Percentiles rank a stretch among this genome's conserved stretches.
These are phyloP conservation scores for Chloroceryle inda DNA, from an alignment of 2,797 vertebrate species.

Conservation along the genomic window DNA sequence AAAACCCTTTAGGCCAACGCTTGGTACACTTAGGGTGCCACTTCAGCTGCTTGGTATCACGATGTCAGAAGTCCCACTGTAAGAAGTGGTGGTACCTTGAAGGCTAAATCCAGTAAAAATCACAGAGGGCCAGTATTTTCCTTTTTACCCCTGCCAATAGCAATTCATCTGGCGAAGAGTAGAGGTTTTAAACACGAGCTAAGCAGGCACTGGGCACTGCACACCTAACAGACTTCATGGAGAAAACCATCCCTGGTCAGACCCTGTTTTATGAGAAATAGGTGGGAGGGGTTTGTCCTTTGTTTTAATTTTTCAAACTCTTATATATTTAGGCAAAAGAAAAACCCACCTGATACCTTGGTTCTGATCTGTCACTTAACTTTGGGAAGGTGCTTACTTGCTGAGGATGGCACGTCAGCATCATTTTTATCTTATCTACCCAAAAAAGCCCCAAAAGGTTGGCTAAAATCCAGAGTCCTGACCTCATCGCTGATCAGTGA, in stretches of 20 bases:
- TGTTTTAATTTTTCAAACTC: too few relatives aligned
- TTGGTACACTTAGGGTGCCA: neutral
- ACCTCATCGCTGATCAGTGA: neutral
- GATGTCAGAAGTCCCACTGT: neutral
- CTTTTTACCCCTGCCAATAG: neutral
- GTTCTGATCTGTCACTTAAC: neutral
- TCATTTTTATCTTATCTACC: neutral
- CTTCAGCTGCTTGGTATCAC: neutral
- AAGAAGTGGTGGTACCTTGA: neutral
- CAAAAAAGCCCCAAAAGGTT: neutral
- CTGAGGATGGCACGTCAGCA: neutral
- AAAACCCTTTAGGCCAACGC: neutral
- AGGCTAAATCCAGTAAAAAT: neutral
- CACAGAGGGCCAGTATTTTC: fast-evolving
- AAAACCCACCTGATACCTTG: neutral
- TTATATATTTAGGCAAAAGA: neutral
- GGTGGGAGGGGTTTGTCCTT: neutral
- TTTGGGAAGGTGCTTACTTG: fast-evolving
- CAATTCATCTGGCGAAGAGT: neutral
- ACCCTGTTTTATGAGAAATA: neutral
- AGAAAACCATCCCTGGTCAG: neutral
- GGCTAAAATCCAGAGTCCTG: neutral
- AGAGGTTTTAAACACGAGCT: neutral
- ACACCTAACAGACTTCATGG: neutral
- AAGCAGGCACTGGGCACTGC: neutral